These are phyloP conservation scores for Drosophila suzukii DNA, from an alignment of 1,140 invertebrate species.

Conservation along the genomic window DNA sequence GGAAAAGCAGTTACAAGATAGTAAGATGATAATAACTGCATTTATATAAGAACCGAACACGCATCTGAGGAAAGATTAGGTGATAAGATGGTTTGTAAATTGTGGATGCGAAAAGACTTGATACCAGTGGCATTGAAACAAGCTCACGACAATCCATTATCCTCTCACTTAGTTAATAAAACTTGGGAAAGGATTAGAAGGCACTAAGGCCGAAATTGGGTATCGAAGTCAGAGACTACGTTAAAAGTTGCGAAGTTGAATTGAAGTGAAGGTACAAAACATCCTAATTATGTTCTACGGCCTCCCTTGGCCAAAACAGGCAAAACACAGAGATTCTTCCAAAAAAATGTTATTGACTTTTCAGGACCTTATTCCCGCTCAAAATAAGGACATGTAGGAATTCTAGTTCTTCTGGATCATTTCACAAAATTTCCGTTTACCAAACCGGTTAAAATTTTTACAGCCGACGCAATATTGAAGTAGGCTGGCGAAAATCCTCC, in stretches of 20 bases:
- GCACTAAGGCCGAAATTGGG: background rate
- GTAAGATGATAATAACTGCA: background rate
- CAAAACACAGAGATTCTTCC: no score
- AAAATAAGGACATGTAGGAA: no score
- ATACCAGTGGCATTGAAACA: background rate
- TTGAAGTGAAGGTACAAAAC: background rate
- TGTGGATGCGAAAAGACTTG: background rate
- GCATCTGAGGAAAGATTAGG: no score
- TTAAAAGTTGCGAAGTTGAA: background rate
- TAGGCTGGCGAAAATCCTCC: no score
- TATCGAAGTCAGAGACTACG: background rate
- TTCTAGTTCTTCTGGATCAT: no score
- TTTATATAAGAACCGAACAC: background rate
- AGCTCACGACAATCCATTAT: background rate
- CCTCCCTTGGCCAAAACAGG: no score
- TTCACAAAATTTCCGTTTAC: no score
- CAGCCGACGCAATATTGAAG: no score
- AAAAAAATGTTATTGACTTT: no score
- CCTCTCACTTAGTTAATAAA: background rate
- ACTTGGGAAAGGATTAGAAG: background rate
- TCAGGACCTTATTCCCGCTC: no score
- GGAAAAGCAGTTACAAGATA: background rate
- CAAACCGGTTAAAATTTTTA: no score
- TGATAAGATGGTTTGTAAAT: background rate
- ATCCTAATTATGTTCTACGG: background rate